Evolutionary conservation across 1,140 invertebrate genomes (phyloP).

Genomic region (Diprion similis): DNA sequence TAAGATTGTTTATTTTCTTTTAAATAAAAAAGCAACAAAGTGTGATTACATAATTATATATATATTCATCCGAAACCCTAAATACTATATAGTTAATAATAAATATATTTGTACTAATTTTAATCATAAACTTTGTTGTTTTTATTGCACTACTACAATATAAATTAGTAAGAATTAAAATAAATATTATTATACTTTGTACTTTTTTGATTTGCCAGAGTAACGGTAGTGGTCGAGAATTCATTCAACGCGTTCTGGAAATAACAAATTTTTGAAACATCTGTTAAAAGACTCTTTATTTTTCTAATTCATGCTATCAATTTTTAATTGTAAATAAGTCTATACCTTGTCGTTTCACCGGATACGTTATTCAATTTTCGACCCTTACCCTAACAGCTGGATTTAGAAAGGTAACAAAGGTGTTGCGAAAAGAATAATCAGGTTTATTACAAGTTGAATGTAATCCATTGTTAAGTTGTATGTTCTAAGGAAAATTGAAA

Average conservation of each 20-base stretch:
- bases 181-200: too few relatives aligned
- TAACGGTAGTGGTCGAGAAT: background rate
- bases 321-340: background rate
- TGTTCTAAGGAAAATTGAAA: background rate
- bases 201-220: too few relatives aligned
- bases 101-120: conserved; percentile 48
- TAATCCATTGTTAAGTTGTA: background rate
- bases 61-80: conserved; percentile 32
- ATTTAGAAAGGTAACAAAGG: background rate
- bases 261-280: background rate
- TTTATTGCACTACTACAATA: conserved; percentile 40
- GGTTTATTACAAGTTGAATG: background rate
- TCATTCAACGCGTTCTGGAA: background rate
- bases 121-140: conserved; percentile 45
- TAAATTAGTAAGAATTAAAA: conserved; percentile 30
- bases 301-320: background rate
- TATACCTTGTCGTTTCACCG: background rate
- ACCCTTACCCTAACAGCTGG: background rate
- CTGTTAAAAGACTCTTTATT: conserved; percentile 1
- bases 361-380: background rate
- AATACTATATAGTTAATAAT: conserved; percentile 43
- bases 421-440: background rate
- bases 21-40: conserved; percentile 39
- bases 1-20: conserved; percentile 38
- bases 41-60: conserved; percentile 37